A percentile compares a stretch with the other conserved stretches of the same genome.
Conservation (phyloP, 2,113 vertebrate species). For the Coptodon rendalli region DNA sequence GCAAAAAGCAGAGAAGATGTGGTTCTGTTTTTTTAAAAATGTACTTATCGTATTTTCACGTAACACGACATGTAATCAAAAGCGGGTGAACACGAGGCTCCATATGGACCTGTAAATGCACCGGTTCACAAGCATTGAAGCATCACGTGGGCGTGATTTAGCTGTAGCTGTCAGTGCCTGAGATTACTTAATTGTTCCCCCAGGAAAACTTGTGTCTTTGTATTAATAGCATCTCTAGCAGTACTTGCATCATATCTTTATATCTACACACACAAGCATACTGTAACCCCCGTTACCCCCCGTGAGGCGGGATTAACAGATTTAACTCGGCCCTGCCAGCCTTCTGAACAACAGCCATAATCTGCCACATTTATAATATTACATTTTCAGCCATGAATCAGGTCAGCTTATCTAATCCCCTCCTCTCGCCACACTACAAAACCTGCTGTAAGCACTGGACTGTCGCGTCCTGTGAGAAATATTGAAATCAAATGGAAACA, state of each 20-base stretch:
- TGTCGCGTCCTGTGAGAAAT: neutral
- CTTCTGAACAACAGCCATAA: slow-evolving; percentile 40
- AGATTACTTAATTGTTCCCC: neutral
- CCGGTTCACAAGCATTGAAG: neutral
- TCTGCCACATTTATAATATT: slow-evolving; percentile 68
- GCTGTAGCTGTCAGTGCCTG: neutral
- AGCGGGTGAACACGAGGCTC: neutral
- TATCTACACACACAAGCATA: neutral
- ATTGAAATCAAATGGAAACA: neutral
- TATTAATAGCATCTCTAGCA: neutral
- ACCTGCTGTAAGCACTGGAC: neutral
- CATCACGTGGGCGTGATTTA: neutral
- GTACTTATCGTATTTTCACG: neutral
- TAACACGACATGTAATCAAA: neutral
- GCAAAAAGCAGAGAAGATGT: neutral
- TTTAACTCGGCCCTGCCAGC: slow-evolving; percentile 16
- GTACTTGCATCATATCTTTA: neutral
- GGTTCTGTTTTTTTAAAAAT: neutral
- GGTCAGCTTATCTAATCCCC: slow-evolving; percentile 62
- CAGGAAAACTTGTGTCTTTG: neutral
- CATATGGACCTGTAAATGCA: neutral
- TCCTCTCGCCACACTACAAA: neutral
- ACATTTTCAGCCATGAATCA: slow-evolving; percentile 58
- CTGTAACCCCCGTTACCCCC: neutral
- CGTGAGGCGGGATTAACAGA: slow-evolving; percentile 49